Conservation (phyloP, 2,888 invertebrate genomes). For the Ophion slaviceki region DNA sequence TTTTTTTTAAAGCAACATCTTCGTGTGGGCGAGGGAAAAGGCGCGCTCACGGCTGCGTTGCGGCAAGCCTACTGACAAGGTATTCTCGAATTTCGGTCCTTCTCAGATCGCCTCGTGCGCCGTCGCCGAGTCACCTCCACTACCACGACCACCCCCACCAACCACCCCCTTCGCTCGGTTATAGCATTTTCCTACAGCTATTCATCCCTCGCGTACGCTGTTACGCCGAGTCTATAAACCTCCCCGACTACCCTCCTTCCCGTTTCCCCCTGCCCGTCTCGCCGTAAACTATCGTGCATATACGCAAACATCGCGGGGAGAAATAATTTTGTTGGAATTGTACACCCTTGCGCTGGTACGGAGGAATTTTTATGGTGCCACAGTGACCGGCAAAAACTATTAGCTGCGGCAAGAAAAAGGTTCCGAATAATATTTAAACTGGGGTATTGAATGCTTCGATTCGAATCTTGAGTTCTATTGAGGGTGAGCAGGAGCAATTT, state of each 20-base stretch:
- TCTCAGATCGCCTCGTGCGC: constrained; percentile 74
- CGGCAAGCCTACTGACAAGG: constrained; percentile 80
- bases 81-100: constrained; percentile 75
- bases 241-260: constrained; percentile 44
- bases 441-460: background rate
- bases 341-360: background rate
- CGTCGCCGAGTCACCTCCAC: constrained; percentile 69
- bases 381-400: background rate
- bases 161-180: constrained; percentile 71
- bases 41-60: constrained; percentile 80
- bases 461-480: background rate
- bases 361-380: background rate
- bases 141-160: constrained; percentile 57
- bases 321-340: constrained; percentile 27
- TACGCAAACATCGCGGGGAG: constrained; percentile 29
- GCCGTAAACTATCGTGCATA: constrained; percentile 38
- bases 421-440: background rate
- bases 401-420: background rate
- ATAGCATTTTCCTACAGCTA: constrained; percentile 78
- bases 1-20: constrained; percentile 6
- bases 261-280: constrained; percentile 53
- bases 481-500: background rate
- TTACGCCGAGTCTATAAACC: constrained; percentile 68
- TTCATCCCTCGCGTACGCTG: constrained; percentile 74
- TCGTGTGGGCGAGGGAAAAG: constrained; percentile 62